Evolutionary conservation across 2,888 invertebrate species (phyloP), one percentile per base, ranked within the genome.

Genomic region (Diaprepes abbreviatus): DNA sequence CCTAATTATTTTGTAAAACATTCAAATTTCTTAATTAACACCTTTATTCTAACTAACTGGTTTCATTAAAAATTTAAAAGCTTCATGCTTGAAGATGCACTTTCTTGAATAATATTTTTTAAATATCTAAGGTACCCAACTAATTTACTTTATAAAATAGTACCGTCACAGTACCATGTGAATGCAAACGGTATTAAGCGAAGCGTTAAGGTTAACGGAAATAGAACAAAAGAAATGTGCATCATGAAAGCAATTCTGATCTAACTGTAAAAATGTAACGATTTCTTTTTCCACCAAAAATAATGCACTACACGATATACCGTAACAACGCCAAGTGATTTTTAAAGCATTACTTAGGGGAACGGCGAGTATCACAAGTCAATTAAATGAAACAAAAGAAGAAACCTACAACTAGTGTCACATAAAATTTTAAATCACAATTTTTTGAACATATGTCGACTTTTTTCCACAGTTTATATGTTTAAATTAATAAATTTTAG

Each of bases 251-350:
- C 33, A 28, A 65, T 57, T 65, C 17, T 40, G 28, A 57, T 65
- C 65, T 65, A 65, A 65, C 65, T 36, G 65, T 57, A 57, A 35
- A 35, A 40, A 57, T 57, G 65, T 57, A 48, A 52, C 65, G 43
- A 65, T 65, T 48, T 57, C 54, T 64, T 57, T 54, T 65, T 65
- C 33, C 24, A 50, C 17, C 24, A 62, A 52, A 24, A 62, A 50
- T 50, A 28, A 50, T 50, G 48, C 48, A 50, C 28, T 28, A 10
- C 48, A 31, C 2, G 12, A 31, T 24, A 50, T 28, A 28, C 48
- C 48, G 48, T 16, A 50, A 28, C 48, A 50, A 28, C 48, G 14
- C 28, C 9, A 14, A 16, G 28, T 12, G 48, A 9, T 28, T 28
- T 50, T 28, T 9, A 28, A 28, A 28, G 3, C 28, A 4, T 12